Conservation (phyloP, 1,140 invertebrate species). For the Pogonomyrmex barbatus region DNA sequence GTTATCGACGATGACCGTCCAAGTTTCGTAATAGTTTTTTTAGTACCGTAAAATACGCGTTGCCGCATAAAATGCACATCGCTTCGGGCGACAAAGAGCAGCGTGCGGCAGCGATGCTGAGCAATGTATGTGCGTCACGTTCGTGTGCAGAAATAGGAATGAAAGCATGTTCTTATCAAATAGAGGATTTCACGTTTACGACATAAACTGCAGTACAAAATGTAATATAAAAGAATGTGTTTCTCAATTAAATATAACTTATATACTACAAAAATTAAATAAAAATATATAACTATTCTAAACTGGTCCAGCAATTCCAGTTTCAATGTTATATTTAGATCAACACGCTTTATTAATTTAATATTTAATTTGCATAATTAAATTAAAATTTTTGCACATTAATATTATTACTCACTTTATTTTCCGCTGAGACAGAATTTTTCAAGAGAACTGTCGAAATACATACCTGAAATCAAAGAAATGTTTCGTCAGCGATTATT, state of each 20-base stretch:
- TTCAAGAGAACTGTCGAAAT: neutral
- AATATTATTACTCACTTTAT: conserved; percentile 37
- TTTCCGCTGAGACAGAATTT: neutral
- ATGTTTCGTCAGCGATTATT: neutral
- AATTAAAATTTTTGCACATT: conserved; percentile 7
- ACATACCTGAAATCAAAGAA: conserved; percentile 78
- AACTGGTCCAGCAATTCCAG: neutral
- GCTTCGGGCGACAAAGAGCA: conserved; percentile 7
- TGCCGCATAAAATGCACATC: conserved; percentile 40
- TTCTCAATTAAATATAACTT: neutral
- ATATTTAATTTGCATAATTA: neutral
- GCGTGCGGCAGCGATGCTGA: neutral
- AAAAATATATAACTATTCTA: neutral
- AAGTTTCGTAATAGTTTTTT: conserved; percentile 43
- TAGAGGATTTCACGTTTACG: neutral
- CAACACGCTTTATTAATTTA: neutral
- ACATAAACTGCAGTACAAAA: neutral
- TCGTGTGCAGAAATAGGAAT: conserved; percentile 3
- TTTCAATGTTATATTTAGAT: neutral
- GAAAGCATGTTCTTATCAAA: conserved; percentile 19
- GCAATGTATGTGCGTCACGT: conserved; percentile 13
- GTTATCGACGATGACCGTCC: neutral
- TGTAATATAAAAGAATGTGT: neutral
- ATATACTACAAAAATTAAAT: neutral
- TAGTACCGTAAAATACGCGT: conserved; percentile 37